Evolutionary conservation across 2,797 vertebrate species (phyloP).

Genomic region (Sebastes wilsoni): DNA sequence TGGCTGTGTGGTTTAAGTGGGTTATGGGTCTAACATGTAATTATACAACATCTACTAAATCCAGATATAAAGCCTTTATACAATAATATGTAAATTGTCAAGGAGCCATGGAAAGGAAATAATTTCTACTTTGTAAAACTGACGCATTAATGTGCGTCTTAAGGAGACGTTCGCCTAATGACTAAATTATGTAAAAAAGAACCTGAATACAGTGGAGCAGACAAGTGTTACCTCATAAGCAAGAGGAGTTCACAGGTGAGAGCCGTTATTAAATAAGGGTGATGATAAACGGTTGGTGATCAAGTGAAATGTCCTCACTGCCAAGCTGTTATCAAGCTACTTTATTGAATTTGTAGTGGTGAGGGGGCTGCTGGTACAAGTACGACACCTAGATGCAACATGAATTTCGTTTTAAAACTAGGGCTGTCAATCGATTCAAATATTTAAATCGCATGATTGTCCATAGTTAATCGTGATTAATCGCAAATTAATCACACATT

Average conservation of each 20-base stretch:
- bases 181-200: background rate
- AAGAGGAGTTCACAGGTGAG: background rate
- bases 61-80: background rate
- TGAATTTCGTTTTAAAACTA: background rate
- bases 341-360: background rate
- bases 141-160: background rate
- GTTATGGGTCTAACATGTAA: background rate
- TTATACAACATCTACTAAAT: background rate
- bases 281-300: conserved; percentile 7
- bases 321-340: background rate
- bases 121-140: background rate
- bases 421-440: background rate
- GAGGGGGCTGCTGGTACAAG: background rate
- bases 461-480: too few relatives aligned
- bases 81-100: background rate
- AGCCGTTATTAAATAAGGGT: conserved; percentile 3
- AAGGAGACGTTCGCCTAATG: background rate
- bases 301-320: background rate
- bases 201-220: background rate
- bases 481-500: background rate
- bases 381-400: background rate
- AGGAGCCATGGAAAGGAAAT: background rate
- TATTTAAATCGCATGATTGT: too few relatives aligned
- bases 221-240: background rate
- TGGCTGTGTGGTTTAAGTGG: conserved; percentile 9